Evolutionary conservation across 2,888 invertebrate species (phyloP), one percentile per base, ranked within the genome.

Genomic region (Globia sparganii): DNA sequence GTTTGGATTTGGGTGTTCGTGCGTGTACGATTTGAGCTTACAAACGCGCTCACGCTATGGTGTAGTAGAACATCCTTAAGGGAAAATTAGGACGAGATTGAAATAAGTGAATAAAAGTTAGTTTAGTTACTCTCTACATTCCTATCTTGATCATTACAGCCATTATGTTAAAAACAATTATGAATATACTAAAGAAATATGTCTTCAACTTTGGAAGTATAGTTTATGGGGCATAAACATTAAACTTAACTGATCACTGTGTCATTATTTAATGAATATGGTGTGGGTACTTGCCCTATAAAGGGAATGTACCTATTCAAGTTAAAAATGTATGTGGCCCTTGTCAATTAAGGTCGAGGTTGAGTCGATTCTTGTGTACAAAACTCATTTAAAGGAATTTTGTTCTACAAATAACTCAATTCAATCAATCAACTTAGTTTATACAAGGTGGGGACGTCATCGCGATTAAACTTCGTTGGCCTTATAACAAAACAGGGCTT

Each of bases 311-410:
- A 53, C 53, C 5, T 34, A n/a, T 56, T 34, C 46, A 66, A 70
- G 76, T 61, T 2, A 81, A 40, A 40, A 80, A 76, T 80, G 6
- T 56, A 70, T 53, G 31, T 28, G 40, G 3, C 15, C 21, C 4
- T 25, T 8, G 69, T 74, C 65, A 72, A 72, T 76, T 80, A 40
- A 76, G 69, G 69, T 31, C 81, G 70, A 18, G 37, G 43, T 65
- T 46, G 34, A 68, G 28, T 72, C 56, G 34, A 59, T n/a, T 75
- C 9, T n/a, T 65, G 65, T 70, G 43, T 71, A 65, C 58, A 31
- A n/a, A 78, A 66, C 53, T 15, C 34, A 75, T 21, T 53, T 21
- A 40, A 67, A 56, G 4, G 53, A 56, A 58, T 28, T 46, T 66
- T 28, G 37, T n/a, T 15, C 2, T 18, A 65, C 53, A 25, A 46